phyloP scores from a whole-genome alignment of 2,113 vertebrate species.

The Tor tambroides region DNA sequence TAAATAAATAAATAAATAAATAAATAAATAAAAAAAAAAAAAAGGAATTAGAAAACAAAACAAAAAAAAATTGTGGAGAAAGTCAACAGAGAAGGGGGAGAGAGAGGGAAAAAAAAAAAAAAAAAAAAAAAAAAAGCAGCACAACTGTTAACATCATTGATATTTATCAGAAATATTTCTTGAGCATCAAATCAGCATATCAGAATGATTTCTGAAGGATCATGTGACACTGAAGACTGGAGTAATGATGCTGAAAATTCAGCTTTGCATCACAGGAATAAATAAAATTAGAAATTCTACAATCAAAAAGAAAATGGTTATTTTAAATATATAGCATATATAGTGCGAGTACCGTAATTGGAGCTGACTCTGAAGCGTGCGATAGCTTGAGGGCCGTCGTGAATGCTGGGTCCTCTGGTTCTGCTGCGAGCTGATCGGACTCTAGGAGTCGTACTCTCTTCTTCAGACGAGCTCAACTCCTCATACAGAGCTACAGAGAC shows the following conservation, averaged over 20 bases:
- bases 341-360: conserved; percentile 31
- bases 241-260: not conserved
- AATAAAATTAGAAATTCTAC: not conserved
- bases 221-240: not conserved
- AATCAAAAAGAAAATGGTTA: not conserved
- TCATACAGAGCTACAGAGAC: conserved; percentile 80
- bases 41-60: too few relatives aligned
- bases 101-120: too few relatives aligned
- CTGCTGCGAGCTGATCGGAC: conserved; percentile 73
- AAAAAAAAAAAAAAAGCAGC: too few relatives aligned
- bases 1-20: too few relatives aligned
- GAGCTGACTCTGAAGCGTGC: conserved; percentile 85
- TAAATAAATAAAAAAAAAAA: too few relatives aligned
- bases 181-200: not conserved
- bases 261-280: not conserved
- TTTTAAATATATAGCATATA: too few relatives aligned
- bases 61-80: too few relatives aligned
- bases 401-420: conserved; percentile 91
- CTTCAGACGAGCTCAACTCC: conserved; percentile 94
- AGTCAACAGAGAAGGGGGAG: too few relatives aligned
- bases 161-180: too few relatives aligned
- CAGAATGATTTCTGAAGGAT: not conserved
- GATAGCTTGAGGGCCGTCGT: conserved; percentile 93
- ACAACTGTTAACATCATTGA: too few relatives aligned
- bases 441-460: conserved; percentile 80